A percentile compares a stretch with the other conserved stretches of the same genome.
These are phyloP conservation scores for Drosophila lutescens DNA, from an alignment of 2,888 invertebrate species.

Conservation along the genomic window DNA sequence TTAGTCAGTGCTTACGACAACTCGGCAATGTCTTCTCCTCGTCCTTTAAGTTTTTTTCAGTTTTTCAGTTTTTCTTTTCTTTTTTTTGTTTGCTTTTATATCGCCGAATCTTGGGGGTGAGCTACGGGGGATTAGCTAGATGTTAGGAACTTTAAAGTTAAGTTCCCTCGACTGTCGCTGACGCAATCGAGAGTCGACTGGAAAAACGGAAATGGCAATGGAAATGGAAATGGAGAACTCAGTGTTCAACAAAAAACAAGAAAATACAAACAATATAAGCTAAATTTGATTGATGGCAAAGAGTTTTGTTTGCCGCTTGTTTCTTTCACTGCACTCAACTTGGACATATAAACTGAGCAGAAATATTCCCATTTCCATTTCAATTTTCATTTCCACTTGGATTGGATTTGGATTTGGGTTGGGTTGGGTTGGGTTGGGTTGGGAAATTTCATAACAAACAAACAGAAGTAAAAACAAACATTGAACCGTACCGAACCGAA, in stretches of 20 bases:
- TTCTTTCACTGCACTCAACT: conserved; percentile 33
- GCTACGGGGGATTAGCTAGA: conserved; percentile 43
- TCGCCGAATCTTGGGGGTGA: conserved; percentile 22
- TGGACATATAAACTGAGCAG: conserved; percentile 28
- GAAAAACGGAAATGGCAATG: conserved; percentile 4
- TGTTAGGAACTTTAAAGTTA: conserved; percentile 34
- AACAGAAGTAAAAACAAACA: conserved; percentile 29
- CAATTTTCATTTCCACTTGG: conserved; percentile 30
- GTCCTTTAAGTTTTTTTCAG: conserved; percentile 7
- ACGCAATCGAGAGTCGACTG: conserved; percentile 29
- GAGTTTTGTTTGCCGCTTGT: conserved; percentile 23
- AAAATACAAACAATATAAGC: not conserved
- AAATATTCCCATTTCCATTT: conserved; percentile 28
- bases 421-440: not conserved
- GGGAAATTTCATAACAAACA: conserved; percentile 37
- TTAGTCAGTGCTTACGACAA: conserved; percentile 76
- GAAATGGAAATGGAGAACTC: conserved; percentile 20
- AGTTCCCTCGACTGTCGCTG: conserved; percentile 25
- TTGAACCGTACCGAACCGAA: not conserved
- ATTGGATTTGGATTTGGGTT: no score
- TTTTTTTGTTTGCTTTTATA: conserved; percentile 10
- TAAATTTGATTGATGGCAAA: conserved; percentile 43
- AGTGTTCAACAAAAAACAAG: conserved; percentile 9
- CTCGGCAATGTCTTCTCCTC: conserved; percentile 56
- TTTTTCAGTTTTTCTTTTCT: not conserved